Base-by-base conservation (phyloP, 2,797 vertebrate genomes). In the Microchirus variegatus region DNA sequence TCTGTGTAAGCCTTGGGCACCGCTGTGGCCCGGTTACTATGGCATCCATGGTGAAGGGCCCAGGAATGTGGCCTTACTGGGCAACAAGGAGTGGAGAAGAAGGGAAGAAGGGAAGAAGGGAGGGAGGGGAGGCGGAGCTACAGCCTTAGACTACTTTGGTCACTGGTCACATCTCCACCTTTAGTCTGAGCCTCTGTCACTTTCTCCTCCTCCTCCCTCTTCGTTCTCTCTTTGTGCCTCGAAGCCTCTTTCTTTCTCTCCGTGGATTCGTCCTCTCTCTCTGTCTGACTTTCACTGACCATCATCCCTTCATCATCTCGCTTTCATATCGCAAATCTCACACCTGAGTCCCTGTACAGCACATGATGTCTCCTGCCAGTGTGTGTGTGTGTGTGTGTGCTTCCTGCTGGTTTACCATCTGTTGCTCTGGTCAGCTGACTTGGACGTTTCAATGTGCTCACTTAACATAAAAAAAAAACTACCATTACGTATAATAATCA, bases 11-110 rank as follows among this genome's bases (percentile, higher is more conserved):
- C 90, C 87, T 73, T 60, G 84, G 87, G 89, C 89, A 67, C 76
- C 75, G 77, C 78, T 73, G 70, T 87, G 89, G 84, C 90, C 90
- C 85, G 49, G 87, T 91, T 91, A 83, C 90, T 88, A 91, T 88
- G 87, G 87, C 68, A 66, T 78, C 81, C 62, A 38, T 76, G 82
- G 80, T 70, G 77, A 78, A 76, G 78, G 75, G 82, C 81, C 22
- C 77, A 87, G 86, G 87, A 89, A 90, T 90, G 89, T 54, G 83
- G 85, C 77, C 84, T 86, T 86, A 81, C 71, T 83, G 78, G 77
- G 85, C 74, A 80, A 78, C 67, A 40, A 3, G 55, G 66, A 69
- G 75, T 58, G 49, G 70, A 68, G 73, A 50, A 35, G 54, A 56
- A 37, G 43, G 53, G 47, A n/a, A n/a, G n/a, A n/a, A 22, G 63